Base-by-base conservation (phyloP, 2,888 invertebrate species). In the Caenorhabditis afra region DNA sequence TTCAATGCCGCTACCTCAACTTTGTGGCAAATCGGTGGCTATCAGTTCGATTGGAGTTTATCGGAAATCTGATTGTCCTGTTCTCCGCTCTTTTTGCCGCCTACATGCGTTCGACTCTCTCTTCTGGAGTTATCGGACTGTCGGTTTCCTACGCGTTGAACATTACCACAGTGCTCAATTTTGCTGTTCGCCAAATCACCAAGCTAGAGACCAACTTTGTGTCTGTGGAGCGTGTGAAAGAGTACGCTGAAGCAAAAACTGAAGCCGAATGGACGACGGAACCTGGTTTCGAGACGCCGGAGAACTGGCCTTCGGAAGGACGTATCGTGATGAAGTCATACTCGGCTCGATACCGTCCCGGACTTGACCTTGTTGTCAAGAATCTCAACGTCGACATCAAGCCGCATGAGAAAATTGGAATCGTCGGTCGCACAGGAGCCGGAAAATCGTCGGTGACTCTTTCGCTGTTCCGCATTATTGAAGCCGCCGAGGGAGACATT, bases 371-470 rank as follows among this genome's bases (percentile, higher is more conserved):
- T 73, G 96, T 96, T 49, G 92, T 97, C 76, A 94, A 94, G 52
- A 94, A 94, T 81, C 92, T 97, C 81, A 93, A 93, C 55, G 95
- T 95, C 90, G 91, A 92, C 57, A 94, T 96, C 29, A 93, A 93
- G 59, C 94, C 95, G 41, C 94, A 95, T 50, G 95, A 96, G 91
- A 96, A 96, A 92, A 91, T 92, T 18, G 91, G 91, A 22, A 90
- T 91, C 66, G 90, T 91, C 12, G 91, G 91, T 37, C 74, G 91
- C 70, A 91, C 91, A 11, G 91, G 91, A 45, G 90, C 91, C 11
- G 89, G 96, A 88, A 96, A 96, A 92, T 95, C 95, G 68, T 96
- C 95, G 85, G 92, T 96, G 89, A 95, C 95, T 5, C 91, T 95
- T 61, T 94, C 95, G 0, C 92, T 96, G 47, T 96, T 96, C 93